Conservation (phyloP, 1,140 invertebrate genomes). For the Drosophila nannoptera region DNA sequence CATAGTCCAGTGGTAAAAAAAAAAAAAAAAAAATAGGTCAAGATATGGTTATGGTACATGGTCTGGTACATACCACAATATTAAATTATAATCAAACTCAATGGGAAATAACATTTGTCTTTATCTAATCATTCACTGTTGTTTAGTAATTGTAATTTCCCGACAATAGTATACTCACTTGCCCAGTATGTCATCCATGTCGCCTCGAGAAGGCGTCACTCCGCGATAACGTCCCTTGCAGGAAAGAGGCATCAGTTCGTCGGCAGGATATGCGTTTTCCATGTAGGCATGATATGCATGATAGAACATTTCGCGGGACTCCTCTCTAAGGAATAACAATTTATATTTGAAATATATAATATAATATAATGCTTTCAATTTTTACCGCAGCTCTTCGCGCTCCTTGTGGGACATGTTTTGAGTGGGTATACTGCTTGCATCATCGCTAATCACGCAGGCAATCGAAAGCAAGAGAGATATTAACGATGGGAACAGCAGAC, state of each 20-base stretch:
- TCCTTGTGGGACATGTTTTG: conserved; percentile 82
- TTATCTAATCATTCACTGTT: conserved; percentile 14
- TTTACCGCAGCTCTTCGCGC: conserved; percentile 81
- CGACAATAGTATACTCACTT: conserved; percentile 86
- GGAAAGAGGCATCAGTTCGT: conserved; percentile 98
- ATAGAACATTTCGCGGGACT: conserved; percentile 96
- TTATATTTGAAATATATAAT: background rate
- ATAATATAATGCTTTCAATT: conserved; percentile 29
- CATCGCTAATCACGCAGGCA: conserved; percentile 48
- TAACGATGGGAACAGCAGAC: conserved; percentile 23
- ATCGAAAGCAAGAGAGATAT: conserved; percentile 42
- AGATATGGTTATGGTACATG: background rate
- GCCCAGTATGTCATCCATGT: conserved; percentile 97
- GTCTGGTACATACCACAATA: too few relatives aligned
- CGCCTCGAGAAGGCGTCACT: conserved; percentile 91
- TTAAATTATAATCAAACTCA: background rate
- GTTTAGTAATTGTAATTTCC: background rate
- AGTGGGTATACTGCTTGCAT: conserved; percentile 68
- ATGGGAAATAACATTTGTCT: background rate
- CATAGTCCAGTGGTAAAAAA: too few relatives aligned
- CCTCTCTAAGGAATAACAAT: conserved; percentile 45
- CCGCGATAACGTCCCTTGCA: conserved; percentile 95
- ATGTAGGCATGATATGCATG: conserved; percentile 98
- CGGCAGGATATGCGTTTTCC: conserved; percentile 98
- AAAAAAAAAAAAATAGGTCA: background rate